These are phyloP conservation scores for Pelodiscus sinensis DNA, from an alignment of 2,113 vertebrate genomes.

Conservation along the genomic window DNA sequence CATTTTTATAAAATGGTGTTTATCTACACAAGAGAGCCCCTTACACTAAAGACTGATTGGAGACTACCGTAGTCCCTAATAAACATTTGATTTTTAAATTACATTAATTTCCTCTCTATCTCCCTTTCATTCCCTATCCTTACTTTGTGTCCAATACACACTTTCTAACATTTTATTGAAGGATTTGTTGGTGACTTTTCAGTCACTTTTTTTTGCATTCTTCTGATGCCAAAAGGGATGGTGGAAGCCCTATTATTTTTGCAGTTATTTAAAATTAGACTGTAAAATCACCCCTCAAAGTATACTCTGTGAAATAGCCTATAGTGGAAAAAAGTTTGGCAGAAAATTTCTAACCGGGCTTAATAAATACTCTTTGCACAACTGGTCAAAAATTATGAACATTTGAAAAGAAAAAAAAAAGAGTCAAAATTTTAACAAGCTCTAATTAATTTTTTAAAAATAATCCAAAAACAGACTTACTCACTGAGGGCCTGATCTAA, in stretches of 20 bases:
- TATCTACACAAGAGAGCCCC: background rate
- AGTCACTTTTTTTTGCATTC: background rate
- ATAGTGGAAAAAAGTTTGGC: background rate
- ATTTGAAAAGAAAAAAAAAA: background rate
- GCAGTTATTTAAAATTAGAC: background rate
- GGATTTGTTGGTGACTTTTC: background rate
- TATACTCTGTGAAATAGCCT: background rate
- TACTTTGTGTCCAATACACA: fast-evolving
- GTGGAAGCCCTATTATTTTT: background rate
- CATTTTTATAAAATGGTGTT: background rate
- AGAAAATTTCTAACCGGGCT: background rate
- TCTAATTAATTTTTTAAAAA: background rate
- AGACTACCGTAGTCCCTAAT: background rate
- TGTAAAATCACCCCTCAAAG: background rate
- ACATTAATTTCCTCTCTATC: background rate
- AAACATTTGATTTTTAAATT: background rate
- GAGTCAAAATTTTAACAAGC: background rate
- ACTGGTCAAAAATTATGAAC: background rate
- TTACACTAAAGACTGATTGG: background rate
- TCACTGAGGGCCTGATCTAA: background rate
- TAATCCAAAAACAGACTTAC: background rate
- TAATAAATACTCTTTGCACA: background rate
- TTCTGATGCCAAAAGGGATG: background rate
- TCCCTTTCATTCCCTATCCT: background rate
- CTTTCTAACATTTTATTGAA: background rate